Percentiles rank a stretch among this genome's conserved stretches.
Evolutionary conservation across 2,797 vertebrate genomes (phyloP).

Genomic region (Ptychadena robeensis): DNA sequence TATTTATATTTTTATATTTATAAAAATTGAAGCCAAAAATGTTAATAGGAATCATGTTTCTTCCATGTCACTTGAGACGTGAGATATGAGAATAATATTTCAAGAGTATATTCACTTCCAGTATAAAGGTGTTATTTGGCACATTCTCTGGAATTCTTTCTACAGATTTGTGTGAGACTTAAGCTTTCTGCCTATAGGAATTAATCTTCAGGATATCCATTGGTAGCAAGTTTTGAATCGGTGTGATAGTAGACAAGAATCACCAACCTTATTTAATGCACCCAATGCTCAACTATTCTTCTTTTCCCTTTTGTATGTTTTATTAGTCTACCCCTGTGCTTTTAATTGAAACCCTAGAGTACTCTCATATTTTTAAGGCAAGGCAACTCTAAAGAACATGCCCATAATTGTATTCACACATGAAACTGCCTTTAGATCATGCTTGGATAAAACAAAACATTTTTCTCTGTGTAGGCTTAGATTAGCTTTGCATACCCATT

Average conservation of each 20-base stretch:
- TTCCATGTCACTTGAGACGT: not conserved
- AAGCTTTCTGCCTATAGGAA: not conserved
- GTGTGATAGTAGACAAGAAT: not conserved
- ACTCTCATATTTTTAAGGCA: not conserved
- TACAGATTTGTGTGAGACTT: not conserved
- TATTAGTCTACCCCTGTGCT: not conserved
- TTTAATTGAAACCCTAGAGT: conserved; percentile 1
- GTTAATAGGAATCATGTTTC: not conserved
- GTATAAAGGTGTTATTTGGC: not conserved
- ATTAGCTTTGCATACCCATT: not conserved
- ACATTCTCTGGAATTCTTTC: not conserved
- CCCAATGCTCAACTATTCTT: not conserved
- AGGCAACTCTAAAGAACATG: conserved; percentile 11
- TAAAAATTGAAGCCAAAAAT: not conserved
- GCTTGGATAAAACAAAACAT: conserved; percentile 24
- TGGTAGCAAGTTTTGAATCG: not conserved
- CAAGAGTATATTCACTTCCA: not conserved
- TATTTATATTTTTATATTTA: too few relatives aligned
- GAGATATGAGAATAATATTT: not conserved
- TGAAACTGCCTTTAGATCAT: conserved; percentile 19
- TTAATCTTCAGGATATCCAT: not conserved
- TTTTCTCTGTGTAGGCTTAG: conserved; percentile 14
- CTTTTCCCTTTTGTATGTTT: not conserved
- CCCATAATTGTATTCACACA: conserved; percentile 19
- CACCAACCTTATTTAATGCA: not conserved